Conservation (phyloP, 2,888 invertebrate genomes). For the Sarcophaga carnaria region DNA sequence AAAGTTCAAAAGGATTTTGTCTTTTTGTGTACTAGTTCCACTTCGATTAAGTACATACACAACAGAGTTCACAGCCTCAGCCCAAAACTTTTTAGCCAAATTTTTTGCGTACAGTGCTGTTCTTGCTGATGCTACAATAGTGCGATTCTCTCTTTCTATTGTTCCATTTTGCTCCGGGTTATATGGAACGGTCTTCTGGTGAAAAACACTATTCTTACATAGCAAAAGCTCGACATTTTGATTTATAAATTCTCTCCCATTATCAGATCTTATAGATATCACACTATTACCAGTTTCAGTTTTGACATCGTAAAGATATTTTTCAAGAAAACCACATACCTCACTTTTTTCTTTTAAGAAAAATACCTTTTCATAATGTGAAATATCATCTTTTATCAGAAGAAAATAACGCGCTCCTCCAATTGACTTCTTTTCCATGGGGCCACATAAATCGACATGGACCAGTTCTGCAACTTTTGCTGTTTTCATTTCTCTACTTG, state of each 20-base stretch:
- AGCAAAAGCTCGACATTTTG: conserved; percentile 39
- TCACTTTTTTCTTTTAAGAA: conserved; percentile 49
- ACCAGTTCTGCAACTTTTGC: conserved; percentile 37
- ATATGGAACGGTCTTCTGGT: conserved; percentile 41
- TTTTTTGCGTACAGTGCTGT: conserved; percentile 64
- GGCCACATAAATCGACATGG: conserved; percentile 46
- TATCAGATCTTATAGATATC: conserved; percentile 33
- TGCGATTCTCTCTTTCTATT: conserved; percentile 62
- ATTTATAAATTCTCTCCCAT: conserved; percentile 46
- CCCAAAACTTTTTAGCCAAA: too few relatives aligned
- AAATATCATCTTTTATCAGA: conserved; percentile 39
- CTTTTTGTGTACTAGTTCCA: too few relatives aligned
- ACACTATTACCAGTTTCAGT: conserved; percentile 40
- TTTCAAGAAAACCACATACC: conserved; percentile 23
- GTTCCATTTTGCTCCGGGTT: conserved; percentile 51
- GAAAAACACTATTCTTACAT: conserved; percentile 24
- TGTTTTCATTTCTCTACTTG: conserved; percentile 21
- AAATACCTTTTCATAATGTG: conserved; percentile 29
- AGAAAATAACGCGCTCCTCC: conserved; percentile 35
- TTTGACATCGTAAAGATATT: conserved; percentile 35
- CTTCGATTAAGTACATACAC: too few relatives aligned
- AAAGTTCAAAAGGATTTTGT: conserved; percentile 70
- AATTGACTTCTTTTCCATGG: conserved; percentile 40
- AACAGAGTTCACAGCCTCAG: too few relatives aligned
- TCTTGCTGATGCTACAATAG: conserved; percentile 68